These are phyloP conservation scores for Poecilus cupreus DNA, from an alignment of 2,888 invertebrate species.

Conservation along the genomic window DNA sequence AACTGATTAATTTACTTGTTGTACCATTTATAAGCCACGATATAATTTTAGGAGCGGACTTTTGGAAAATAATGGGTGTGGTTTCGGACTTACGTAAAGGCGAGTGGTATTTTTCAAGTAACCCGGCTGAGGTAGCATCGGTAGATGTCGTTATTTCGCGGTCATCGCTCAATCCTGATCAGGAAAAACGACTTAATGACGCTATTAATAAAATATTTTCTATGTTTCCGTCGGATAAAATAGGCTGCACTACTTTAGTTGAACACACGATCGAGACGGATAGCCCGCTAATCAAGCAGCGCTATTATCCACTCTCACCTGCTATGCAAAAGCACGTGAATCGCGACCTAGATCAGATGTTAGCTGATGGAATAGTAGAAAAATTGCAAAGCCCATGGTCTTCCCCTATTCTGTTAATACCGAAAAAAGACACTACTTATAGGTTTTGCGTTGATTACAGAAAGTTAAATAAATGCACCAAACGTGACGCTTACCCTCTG, in stretches of 20 bases:
- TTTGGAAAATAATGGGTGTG: constrained; percentile 48
- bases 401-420: constrained; percentile 64
- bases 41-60: constrained; percentile 45
- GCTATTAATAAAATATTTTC: too few species aligned
- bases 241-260: neutral
- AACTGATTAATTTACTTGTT: constrained; percentile 16
- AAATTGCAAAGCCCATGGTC: constrained; percentile 64
- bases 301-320: constrained; percentile 60
- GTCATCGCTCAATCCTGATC: too few species aligned
- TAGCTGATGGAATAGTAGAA: constrained; percentile 64
- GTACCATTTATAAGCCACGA: neutral
- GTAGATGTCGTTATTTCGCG: too few species aligned
- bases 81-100: constrained; percentile 30
- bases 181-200: too few species aligned
- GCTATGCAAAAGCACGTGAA: constrained; percentile 55
- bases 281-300: constrained; percentile 51
- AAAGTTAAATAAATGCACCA: constrained; percentile 64
- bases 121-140: too few species aligned
- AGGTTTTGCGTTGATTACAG: constrained; percentile 66
- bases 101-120: constrained; percentile 2
- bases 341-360: constrained; percentile 65
- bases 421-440: constrained; percentile 63
- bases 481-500: constrained; percentile 63
- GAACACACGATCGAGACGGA: neutral
- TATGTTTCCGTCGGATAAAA: neutral